Evolutionary conservation across 2,888 invertebrate genomes (phyloP), one percentile per base, ranked within the genome.

Genomic region (Galerucella pusilla): DNA sequence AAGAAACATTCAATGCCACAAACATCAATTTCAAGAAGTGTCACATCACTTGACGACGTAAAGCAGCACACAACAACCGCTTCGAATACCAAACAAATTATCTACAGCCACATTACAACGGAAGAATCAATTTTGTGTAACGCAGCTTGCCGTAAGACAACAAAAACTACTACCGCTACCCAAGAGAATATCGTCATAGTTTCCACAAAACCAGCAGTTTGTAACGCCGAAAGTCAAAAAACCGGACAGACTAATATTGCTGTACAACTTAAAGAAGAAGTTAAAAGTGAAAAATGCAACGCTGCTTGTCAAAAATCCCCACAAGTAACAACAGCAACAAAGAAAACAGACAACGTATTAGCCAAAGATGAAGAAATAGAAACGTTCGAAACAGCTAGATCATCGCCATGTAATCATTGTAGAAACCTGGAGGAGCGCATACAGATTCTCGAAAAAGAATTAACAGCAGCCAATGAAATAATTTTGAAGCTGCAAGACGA

Each of bases 391-490:
- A 46, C 70, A 1, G 70, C 70, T 42, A 20, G 70, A 28, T 63
- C 70, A 6, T 11, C 9, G 4, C 25, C 66, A 5, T 67, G 63
- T 46, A 57, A 20, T 14, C 70, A 25, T 28, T 66, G 64, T 46
- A 74, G 69, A 52, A 68, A 59, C 20, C 12, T 77, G 7, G 72
- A 74, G 54, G 75, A 76, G 11, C 69, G 63, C 10, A 71, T 79
- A 35, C 70, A 65, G 25, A 49, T 71, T 7, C 65, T 82, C 16
- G 80, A 83, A 75, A 68, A 59, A 10, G 80, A 83, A 69, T 75
- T 83, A 14, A 60, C 68, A 2, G 66, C 80, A 70, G 78, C 81
- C 10, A 81, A 82, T 63, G 78, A 80, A 12, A 78, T 76, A 2
- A 79, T 82, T 25, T 49, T 78, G 25, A 57, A 77, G 45, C 66